Evolutionary conservation across 1,140 invertebrate genomes (phyloP).

Genomic region (Thalassaphorura encarpata): DNA sequence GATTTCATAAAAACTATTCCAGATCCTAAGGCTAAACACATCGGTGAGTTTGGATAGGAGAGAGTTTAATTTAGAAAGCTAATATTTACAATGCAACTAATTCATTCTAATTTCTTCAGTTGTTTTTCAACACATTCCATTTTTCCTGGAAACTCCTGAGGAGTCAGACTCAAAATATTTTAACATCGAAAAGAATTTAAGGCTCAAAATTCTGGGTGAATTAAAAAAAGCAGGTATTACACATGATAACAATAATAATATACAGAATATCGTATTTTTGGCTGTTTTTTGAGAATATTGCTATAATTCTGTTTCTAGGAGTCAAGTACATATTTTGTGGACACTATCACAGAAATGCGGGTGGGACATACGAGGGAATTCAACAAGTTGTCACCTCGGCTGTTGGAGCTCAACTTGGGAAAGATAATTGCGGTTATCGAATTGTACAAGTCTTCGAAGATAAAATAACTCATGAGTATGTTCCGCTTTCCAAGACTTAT

Average conservation of each 20-base stretch:
- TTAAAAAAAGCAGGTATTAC: conserved; percentile 38
- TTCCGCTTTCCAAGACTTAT: no score
- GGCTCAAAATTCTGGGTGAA: conserved; percentile 40
- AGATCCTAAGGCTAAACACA: conserved; percentile 19
- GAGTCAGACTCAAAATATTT: conserved; percentile 42
- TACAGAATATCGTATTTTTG: background rate
- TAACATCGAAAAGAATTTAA: conserved; percentile 37
- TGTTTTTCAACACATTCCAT: conserved; percentile 49
- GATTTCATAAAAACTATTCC: conserved; percentile 29
- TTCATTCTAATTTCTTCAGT: no score
- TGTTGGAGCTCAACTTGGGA: conserved; percentile 37
- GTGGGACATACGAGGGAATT: conserved; percentile 41
- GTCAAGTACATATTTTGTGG: conserved; percentile 47
- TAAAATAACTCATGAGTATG: conserved; percentile 38
- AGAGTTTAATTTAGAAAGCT: no score
- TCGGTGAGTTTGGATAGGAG: conserved; percentile 13
- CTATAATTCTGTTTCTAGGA: conserved; percentile 33
- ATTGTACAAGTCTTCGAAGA: conserved; percentile 39
- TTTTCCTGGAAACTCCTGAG: conserved; percentile 40
- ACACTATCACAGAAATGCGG: conserved; percentile 48
- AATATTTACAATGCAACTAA: no score
- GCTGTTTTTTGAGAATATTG: no score
- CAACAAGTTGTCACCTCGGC: conserved; percentile 46
- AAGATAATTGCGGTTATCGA: conserved; percentile 37
- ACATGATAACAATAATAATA: background rate